A percentile compares a stretch with the other conserved stretches of the same genome.
These are phyloP conservation scores for Trididemnum nubilum DNA, from an alignment of 23 tunicate species.

Conservation along the genomic window DNA sequence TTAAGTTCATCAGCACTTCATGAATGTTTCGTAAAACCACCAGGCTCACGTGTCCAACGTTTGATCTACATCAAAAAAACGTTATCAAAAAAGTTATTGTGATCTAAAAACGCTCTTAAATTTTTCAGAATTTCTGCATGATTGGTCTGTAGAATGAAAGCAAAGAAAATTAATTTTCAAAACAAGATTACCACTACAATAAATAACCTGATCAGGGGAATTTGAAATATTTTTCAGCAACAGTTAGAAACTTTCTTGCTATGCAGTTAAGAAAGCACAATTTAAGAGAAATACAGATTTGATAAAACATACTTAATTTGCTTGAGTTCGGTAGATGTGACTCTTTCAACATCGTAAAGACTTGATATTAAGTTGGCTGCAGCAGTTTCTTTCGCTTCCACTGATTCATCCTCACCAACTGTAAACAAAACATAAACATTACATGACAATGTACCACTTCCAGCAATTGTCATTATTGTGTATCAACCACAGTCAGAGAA, in stretches of 20 bases:
- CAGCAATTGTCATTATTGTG: neutral
- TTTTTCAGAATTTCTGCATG: no score
- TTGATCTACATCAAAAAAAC: constrained; percentile 8
- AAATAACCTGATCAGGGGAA: no score
- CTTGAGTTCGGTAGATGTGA: constrained; percentile 1
- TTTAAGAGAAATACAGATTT: no score
- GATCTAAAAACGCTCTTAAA: no score
- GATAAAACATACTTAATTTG: neutral
- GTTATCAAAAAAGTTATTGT: neutral
- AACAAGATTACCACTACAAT: no score
- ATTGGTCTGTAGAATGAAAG: no score
- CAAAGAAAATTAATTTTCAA: no score
- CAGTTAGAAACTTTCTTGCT: no score
- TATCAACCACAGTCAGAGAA: no score
- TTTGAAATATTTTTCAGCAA: no score
- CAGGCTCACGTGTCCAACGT: neutral
- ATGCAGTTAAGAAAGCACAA: no score
- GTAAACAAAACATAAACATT: neutral
- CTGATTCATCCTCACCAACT: constrained; percentile 57
- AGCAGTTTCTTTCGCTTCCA: constrained; percentile 23
- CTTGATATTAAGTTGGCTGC: constrained; percentile 28
- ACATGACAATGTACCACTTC: neutral
- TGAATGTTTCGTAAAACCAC: neutral
- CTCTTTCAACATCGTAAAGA: constrained; percentile 28
- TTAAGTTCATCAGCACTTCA: neutral